Evolutionary conservation across 2,888 invertebrate species (phyloP), one percentile per base, ranked within the genome.

Genomic region (Agriopis marginaria): DNA sequence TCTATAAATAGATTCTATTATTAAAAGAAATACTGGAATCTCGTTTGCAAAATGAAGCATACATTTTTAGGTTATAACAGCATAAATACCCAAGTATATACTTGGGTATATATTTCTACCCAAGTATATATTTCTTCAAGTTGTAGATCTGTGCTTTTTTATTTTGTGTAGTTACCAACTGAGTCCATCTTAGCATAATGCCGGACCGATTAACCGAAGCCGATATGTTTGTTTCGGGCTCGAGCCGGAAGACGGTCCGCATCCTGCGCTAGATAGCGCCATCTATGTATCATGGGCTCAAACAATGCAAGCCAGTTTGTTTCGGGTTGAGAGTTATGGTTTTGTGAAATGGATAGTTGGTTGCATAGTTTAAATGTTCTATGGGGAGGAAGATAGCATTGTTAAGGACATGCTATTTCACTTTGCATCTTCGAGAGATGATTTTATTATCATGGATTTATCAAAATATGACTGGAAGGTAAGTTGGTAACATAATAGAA

Each of bases 191-290:
- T 68, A 68, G 59, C 63, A 68, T 68, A 77, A 78, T 72, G 75
- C 76, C 73, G 73, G 72, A 66, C 72, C 81, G 83, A 84, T 84
- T 80, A 83, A 79, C 75, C 73, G 79, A 74, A 80, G 77, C 72
- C 80, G 83, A 86, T 86, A 85, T 83, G 83, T 86, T 84, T 86
- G 85, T 83, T 84, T 81, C 78, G 82, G 79, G 68, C 70, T 69
- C 66, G 69, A 75, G 72, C 78, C 83, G 81, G 82, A 80, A 74
- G 70, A 71, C 72, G 69, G 60, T 32, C 51, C 51, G 63, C 71
- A 74, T 73, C 76, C 74, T 68, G 64, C 45, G 59, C 64, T 50
- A 70, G 74, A 75, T 75, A 77, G 61, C 75, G 74, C 75, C 75
- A 75, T 76, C 73, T 74, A 76, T 77, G 72, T 74, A 75, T 78